Conservation (phyloP, 1,140 invertebrate genomes). For the Aphis gossypii region DNA sequence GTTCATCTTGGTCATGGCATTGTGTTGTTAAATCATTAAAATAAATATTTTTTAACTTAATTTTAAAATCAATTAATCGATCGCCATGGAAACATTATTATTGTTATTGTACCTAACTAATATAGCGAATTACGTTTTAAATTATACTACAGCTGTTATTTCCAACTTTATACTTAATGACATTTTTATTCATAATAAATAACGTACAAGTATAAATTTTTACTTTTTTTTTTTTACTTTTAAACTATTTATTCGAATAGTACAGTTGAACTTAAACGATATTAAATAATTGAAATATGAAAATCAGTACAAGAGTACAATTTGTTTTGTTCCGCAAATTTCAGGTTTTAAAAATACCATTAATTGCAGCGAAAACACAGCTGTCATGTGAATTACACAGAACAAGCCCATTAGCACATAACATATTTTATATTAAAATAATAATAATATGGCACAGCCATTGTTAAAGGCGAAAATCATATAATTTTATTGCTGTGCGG, state of each 20-base stretch:
- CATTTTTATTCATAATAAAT: not conserved
- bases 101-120: too few relatives aligned
- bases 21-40: too few relatives aligned
- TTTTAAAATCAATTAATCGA: too few relatives aligned
- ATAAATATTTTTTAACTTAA: too few relatives aligned
- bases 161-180: not conserved
- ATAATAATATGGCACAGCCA: not conserved
- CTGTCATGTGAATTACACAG: not conserved
- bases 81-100: too few relatives aligned
- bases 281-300: not conserved
- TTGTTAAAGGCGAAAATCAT: not conserved
- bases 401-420: constrained; percentile 10
- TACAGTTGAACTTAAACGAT: not conserved
- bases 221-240: not conserved
- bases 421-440: constrained; percentile 20
- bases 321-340: not conserved
- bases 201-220: not conserved
- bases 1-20: too few relatives aligned
- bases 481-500: constrained; percentile 10
- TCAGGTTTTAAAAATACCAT: not conserved
- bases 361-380: not conserved
- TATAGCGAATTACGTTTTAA: too few relatives aligned
- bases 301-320: not conserved
- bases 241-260: not conserved
- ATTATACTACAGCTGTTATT: not conserved